phyloP scores from a whole-genome alignment of 2,888 invertebrate species.

The Chromoteleia sp. region DNA sequence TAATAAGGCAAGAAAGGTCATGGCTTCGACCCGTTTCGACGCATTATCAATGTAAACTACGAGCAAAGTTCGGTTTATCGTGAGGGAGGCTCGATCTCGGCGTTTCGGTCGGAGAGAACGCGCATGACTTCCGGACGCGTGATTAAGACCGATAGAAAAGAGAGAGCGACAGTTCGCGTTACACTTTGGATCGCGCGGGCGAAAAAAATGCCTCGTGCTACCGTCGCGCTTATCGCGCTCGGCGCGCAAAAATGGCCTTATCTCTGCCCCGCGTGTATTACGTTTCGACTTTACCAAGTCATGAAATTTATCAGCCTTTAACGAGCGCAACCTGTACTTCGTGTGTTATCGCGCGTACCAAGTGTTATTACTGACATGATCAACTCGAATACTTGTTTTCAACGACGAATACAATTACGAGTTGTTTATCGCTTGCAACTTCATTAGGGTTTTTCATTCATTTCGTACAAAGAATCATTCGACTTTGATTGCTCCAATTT shows the following conservation, averaged over 20 bases:
- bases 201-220: slow-evolving; percentile 49
- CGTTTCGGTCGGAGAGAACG: slow-evolving; percentile 58
- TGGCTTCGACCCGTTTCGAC: slow-evolving; percentile 82
- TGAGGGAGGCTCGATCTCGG: slow-evolving; percentile 60
- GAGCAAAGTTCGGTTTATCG: slow-evolving; percentile 78
- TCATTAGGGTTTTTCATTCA: neutral
- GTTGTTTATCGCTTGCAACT: slow-evolving; percentile 16
- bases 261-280: slow-evolving; percentile 25
- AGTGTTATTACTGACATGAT: slow-evolving; percentile 33
- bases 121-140: slow-evolving; percentile 66
- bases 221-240: slow-evolving; percentile 40
- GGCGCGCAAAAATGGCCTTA: slow-evolving; percentile 45
- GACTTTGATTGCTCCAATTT: neutral
- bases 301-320: slow-evolving; percentile 62
- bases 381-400: slow-evolving; percentile 41
- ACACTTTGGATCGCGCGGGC: slow-evolving; percentile 48
- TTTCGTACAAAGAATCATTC: too few relatives aligned
- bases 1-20: slow-evolving; percentile 79
- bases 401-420: slow-evolving; percentile 5
- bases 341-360: slow-evolving; percentile 32
- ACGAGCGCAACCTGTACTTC: slow-evolving; percentile 56
- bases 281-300: slow-evolving; percentile 45
- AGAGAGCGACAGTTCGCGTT: slow-evolving; percentile 41
- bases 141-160: slow-evolving; percentile 61
- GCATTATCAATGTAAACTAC: slow-evolving; percentile 78